Base-by-base conservation (phyloP, 2,888 invertebrate genomes). In the Apeira syringaria region DNA sequence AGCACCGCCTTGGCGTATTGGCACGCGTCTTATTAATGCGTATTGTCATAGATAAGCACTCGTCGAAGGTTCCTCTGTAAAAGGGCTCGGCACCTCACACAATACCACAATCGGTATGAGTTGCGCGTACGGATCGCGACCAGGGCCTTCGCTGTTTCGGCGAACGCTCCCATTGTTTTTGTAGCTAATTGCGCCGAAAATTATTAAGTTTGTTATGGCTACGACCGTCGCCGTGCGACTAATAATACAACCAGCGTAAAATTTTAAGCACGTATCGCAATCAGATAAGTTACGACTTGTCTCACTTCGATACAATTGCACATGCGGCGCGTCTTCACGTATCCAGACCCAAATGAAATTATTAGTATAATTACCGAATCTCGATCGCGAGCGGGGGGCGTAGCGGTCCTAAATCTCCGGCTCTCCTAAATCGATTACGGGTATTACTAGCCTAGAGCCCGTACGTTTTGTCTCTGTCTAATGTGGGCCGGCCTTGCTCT, bases 351-450 rank as follows among this genome's bases (percentile, higher is more conserved):
- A 78, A 80, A 83, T 81, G 73, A 80, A 81, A 85, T 82, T 81
- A 84, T 83, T 82, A 82, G 74, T 81, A 81, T 84, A 85, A 84
- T 85, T 84, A 84, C 84, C 77, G 72, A 78, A 80, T 75, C 75
- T 76, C 74, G 77, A 75, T 75, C 74, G 74, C 73, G 79, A 72
- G 74, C 71, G 65, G 57, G 66, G 70, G 80, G 83, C 81, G 80
- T 79, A 68, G 74, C 78, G 72, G 68, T 70, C 70, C 75, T 81
- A 81, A 82, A 82, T 81, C 79, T 80, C 67, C 64, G 72, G 76
- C 76, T 76, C 79, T 74, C 71, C 76, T 77, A 80, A 84, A 84
- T 84, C 83, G 86, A 86, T 85, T 85, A 85, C 72, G 72, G 70
- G 73, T 74, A 75, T 79, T 74, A 74, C 76, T 77, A 66, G 80